Conservation (phyloP, 1,140 invertebrate genomes). For the Heliconius hermathena region DNA sequence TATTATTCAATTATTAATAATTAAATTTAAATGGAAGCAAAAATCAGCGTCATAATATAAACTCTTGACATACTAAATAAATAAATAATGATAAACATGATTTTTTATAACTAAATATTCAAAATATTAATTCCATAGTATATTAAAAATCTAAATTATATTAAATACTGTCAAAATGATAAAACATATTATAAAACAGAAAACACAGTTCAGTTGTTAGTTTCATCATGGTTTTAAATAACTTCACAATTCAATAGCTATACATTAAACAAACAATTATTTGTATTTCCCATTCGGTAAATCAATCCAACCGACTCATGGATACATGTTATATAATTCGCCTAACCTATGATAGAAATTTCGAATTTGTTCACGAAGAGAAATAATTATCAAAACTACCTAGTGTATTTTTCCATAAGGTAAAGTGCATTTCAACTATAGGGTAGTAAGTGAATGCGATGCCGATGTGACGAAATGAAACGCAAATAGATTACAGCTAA, state of each 20-base stretch:
- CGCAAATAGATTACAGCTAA: conserved; percentile 73
- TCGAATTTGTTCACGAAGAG: conserved; percentile 80
- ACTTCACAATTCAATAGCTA: conserved; percentile 49
- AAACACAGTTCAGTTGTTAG: conserved; percentile 37
- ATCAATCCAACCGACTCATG: conserved; percentile 55
- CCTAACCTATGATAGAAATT: conserved; percentile 81
- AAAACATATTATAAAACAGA: not conserved
- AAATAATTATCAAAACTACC: conserved; percentile 80
- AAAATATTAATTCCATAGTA: not conserved
- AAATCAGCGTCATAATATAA: not conserved
- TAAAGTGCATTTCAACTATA: conserved; percentile 77
- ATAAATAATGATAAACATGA: too few relatives aligned
- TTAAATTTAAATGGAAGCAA: not conserved
- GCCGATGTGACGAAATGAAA: conserved; percentile 71
- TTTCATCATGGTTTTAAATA: conserved; percentile 53
- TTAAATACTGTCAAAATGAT: not conserved
- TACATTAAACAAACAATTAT: conserved; percentile 58
- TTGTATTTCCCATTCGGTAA: conserved; percentile 47
- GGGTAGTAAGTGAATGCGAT: conserved; percentile 64
- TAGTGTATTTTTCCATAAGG: conserved; percentile 74
- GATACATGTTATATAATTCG: conserved; percentile 73
- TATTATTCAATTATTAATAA: conserved; percentile 14
- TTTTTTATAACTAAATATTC: not conserved
- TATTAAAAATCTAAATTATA: not conserved
- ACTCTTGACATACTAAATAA: not conserved